Percentiles rank a stretch among this genome's conserved stretches.
Evolutionary conservation across 2,888 invertebrate genomes (phyloP).

Genomic region (Drosophila emarginata): DNA sequence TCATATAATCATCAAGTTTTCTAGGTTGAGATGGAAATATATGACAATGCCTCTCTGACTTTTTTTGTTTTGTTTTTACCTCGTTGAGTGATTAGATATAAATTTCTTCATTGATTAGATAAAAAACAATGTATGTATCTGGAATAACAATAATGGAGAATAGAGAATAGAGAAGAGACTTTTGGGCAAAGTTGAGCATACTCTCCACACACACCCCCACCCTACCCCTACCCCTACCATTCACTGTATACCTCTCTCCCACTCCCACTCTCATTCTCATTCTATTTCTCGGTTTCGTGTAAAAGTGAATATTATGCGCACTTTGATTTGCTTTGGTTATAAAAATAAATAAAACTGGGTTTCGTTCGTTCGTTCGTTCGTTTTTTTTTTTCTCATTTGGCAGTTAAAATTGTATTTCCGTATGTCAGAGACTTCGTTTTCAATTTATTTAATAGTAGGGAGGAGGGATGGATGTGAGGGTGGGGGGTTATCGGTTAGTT

Average conservation of each 20-base stretch:
- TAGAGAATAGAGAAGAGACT: slow-evolving; percentile 23
- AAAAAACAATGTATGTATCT: slow-evolving; percentile 45
- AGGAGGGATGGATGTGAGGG: not conserved
- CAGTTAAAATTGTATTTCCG: slow-evolving; percentile 61
- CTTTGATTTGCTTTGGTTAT: slow-evolving; percentile 67
- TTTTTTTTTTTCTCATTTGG: slow-evolving; percentile 43
- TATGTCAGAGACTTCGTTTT: slow-evolving; percentile 40
- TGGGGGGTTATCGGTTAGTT: not conserved
- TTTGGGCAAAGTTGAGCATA: no score
- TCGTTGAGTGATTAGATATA: slow-evolving; percentile 74
- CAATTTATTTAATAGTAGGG: not conserved
- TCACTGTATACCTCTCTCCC: slow-evolving; percentile 36
- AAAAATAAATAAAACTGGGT: slow-evolving; percentile 34
- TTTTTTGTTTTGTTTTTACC: slow-evolving; percentile 31
- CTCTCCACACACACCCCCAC: no score
- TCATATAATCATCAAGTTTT: slow-evolving; percentile 61
- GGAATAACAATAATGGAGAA: slow-evolving; percentile 16
- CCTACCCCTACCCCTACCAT: slow-evolving; percentile 13
- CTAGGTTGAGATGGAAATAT: slow-evolving; percentile 6
- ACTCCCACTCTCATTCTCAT: not conserved
- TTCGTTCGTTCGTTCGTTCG: not conserved
- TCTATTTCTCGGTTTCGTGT: slow-evolving; percentile 33
- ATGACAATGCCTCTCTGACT: slow-evolving; percentile 24
- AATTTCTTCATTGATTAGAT: slow-evolving; percentile 79
- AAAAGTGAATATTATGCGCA: slow-evolving; percentile 65